Base-by-base conservation (phyloP, 1,140 invertebrate genomes). In the Drosophila navojoa region DNA sequence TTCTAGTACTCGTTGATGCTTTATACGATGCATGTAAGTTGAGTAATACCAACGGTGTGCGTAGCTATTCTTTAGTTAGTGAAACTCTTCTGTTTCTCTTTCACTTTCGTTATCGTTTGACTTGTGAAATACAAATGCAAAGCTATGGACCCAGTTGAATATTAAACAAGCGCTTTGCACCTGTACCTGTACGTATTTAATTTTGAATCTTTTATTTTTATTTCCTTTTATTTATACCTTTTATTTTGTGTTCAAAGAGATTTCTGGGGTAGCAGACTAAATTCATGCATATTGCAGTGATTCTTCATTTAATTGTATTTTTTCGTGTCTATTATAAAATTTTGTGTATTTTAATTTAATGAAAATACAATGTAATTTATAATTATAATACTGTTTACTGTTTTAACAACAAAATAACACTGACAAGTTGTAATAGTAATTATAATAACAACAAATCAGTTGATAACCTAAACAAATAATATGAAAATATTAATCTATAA, bases 241-340 rank as follows among this genome's bases (percentile, higher is more conserved):
- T 60, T 32, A 11, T 54, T 72, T 72, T 68, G 42, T 58, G 66
- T 71, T 60, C 16, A 38, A 72, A 72, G 38, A 69, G 69, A 70
- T 78, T 81, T 79, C 71, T 91, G 90, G 90, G 90, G 90, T 91
- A 91, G 90, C 90, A 91, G 90, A 91, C 90, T 91, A 90, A 91
- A 91, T 85, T 77, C 66, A 77, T 82, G 77, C 77, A 85, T 89
- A 74, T 73, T 81, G 78, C 70, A 80, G 71, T 68, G 59, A 61
- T 55, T 74, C 44, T 71, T 72, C 45, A 45, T 49, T 68, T 61
- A 69, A 73, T 16, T 45, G 2, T 45, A 5, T 29, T 29, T 44
- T 87, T 69, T 50, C 54, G 77, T 57, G 44, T 57, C 77, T 59
- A 82, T 73, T 71, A 40, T 84, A 82, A 84, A 52, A 79, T 80